phyloP scores from a whole-genome alignment of 23 tunicate species.

The Botrylloides violaceus region DNA sequence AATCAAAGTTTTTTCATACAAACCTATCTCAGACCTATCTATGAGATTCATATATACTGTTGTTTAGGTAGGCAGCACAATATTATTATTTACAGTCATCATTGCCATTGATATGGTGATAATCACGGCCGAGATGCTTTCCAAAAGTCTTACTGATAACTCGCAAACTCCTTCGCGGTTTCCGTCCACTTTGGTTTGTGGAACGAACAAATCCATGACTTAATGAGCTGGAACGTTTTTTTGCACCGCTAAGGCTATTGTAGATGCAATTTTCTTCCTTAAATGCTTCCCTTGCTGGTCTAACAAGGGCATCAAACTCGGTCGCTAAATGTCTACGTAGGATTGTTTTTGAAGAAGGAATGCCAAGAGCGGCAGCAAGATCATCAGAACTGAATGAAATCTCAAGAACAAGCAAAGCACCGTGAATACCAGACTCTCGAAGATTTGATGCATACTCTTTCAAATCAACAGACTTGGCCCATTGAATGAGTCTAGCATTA shows the following conservation, averaged over 20 bases:
- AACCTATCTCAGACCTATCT: no score
- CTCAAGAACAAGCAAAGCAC: slow-evolving; percentile 61
- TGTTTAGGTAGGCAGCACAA: no score
- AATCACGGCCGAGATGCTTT: slow-evolving; percentile 19
- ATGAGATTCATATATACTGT: no score
- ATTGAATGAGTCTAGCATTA: slow-evolving; percentile 52
- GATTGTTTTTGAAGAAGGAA: slow-evolving; percentile 74
- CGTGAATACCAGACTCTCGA: slow-evolving; percentile 79
- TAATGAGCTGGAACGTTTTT: slow-evolving; percentile 9
- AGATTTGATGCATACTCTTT: slow-evolving; percentile 81
- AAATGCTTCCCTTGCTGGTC: slow-evolving; percentile 34
- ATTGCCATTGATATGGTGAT: slow-evolving; percentile 18
- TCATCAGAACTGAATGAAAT: slow-evolving; percentile 53
- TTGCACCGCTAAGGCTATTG: background rate
- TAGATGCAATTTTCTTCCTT: slow-evolving; percentile 10
- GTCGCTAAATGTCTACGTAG: slow-evolving; percentile 83
- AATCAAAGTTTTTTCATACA: no score
- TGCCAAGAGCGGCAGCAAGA: slow-evolving; percentile 68
- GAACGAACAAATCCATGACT: slow-evolving; percentile 19
- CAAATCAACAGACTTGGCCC: slow-evolving; percentile 83
- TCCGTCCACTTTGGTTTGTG: slow-evolving; percentile 10
- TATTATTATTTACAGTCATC: no score
- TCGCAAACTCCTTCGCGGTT: slow-evolving; percentile 8
- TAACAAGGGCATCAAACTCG: slow-evolving; percentile 71
- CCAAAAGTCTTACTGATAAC: slow-evolving; percentile 22